Evolutionary conservation across 2,113 vertebrate genomes (phyloP).

Genomic region (Trogon surrucura): DNA sequence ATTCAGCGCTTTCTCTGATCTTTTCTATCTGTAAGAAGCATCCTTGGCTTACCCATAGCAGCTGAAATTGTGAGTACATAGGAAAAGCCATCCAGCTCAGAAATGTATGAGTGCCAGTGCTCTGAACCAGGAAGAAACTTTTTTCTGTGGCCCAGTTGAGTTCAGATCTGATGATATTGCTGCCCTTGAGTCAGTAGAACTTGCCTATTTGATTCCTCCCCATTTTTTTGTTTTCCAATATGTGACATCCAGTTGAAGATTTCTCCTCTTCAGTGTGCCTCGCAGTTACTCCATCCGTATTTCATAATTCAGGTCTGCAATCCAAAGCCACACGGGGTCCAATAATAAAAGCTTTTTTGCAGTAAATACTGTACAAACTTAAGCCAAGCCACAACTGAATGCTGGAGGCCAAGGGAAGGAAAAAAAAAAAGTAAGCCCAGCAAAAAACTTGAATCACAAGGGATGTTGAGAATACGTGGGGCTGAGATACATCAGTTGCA

Average conservation of each 20-base stretch:
- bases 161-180: neutral
- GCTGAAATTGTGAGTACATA: neutral
- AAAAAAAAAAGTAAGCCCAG: conserved; percentile 61
- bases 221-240: neutral
- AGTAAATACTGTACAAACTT: conserved; percentile 38
- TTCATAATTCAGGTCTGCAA: conserved; percentile 46
- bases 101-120: neutral
- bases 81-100: neutral
- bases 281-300: neutral
- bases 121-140: neutral
- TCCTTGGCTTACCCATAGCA: neutral
- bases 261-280: neutral
- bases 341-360: conserved; percentile 48
- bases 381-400: conserved; percentile 47
- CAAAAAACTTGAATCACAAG: conserved; percentile 37
- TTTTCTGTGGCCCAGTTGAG: neutral
- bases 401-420: conserved; percentile 36
- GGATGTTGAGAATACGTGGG: neutral
- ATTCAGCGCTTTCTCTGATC: conserved; percentile 1
- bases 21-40: neutral
- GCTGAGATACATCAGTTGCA: neutral
- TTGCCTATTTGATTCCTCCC: neutral
- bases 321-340: conserved; percentile 7
- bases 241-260: neutral
- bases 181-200: neutral